Evolutionary conservation across 2,797 vertebrate genomes (phyloP).

Genomic region (Parambassis ranga): DNA sequence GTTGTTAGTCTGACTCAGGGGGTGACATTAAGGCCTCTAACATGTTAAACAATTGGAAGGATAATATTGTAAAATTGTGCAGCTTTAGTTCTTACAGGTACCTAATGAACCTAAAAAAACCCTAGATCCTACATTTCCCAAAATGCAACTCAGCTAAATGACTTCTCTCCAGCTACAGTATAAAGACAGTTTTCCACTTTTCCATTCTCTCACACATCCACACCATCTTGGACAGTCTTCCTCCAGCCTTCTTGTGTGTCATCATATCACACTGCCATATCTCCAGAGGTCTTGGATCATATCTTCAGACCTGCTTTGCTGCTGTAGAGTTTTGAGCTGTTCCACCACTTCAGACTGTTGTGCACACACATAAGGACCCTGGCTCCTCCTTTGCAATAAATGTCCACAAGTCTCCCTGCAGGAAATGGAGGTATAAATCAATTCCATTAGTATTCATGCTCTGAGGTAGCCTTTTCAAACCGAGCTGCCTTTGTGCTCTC

Average conservation of each 20-base stretch:
- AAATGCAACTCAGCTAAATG: not conserved
- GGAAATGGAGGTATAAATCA: slow-evolving; percentile 69
- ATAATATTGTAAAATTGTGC: too few species aligned
- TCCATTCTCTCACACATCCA: too few species aligned
- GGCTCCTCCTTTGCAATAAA: slow-evolving; percentile 47
- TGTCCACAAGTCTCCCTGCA: slow-evolving; percentile 57
- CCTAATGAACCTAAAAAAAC: too few species aligned
- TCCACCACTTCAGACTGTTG: slow-evolving; percentile 31
- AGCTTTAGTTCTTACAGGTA: too few species aligned
- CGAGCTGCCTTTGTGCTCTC: slow-evolving; percentile 58
- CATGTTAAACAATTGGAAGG: too few species aligned
- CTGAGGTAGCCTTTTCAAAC: slow-evolving; percentile 63
- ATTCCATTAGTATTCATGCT: slow-evolving; percentile 76
- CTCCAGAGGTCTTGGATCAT: not conserved
- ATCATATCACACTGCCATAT: not conserved
- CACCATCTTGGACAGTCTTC: too few species aligned
- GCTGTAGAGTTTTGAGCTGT: too few species aligned
- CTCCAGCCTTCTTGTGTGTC: not conserved
- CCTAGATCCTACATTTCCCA: not conserved
- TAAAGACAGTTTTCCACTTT: too few species aligned
- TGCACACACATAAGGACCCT: slow-evolving; percentile 40
- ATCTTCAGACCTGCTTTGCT: not conserved
- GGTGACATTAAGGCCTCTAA: too few species aligned
- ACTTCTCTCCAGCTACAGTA: too few species aligned
- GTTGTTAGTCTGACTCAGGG: too few species aligned